These are phyloP conservation scores for Ischnus inquisitorius DNA, from an alignment of 2,888 invertebrate species.

Conservation along the genomic window DNA sequence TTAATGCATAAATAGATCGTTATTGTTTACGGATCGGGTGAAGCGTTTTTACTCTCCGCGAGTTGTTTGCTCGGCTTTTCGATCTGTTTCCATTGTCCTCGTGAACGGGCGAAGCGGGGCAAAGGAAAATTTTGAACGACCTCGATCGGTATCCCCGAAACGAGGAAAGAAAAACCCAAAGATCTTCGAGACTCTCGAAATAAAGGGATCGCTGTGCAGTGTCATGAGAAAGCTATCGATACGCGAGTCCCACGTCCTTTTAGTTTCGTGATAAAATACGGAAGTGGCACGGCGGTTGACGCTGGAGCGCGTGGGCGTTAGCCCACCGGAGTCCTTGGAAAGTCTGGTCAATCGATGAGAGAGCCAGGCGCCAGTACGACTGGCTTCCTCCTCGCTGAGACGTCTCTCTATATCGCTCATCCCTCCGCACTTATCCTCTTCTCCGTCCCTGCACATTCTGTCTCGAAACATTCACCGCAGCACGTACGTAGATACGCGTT, in stretches of 20 bases:
- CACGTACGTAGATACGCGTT: neutral
- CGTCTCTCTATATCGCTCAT: constrained; percentile 43
- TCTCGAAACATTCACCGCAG: neutral
- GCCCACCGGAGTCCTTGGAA: constrained; percentile 44
- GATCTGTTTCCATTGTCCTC: neutral
- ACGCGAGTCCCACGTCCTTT: constrained; percentile 45
- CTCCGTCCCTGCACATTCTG: constrained; percentile 41
- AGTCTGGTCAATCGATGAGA: constrained; percentile 72
- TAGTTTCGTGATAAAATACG: constrained; percentile 6
- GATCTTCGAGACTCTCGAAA: neutral
- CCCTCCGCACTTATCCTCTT: constrained; percentile 32
- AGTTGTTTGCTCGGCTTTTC: neutral
- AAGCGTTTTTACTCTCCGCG: neutral
- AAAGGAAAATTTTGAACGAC: too few relatives aligned
- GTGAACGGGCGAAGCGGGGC: too few relatives aligned
- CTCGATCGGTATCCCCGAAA: neutral
- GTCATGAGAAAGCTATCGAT: constrained; percentile 1
- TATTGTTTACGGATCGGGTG: too few relatives aligned
- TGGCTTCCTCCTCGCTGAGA: constrained; percentile 62
- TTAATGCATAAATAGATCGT: too few relatives aligned
- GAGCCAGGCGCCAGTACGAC: constrained; percentile 71
- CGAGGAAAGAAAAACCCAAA: neutral
- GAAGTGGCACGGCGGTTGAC: constrained; percentile 22
- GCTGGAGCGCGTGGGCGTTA: constrained; percentile 36
- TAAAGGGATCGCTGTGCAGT: neutral